Percentiles rank a stretch among this genome's conserved stretches.
Conservation (phyloP, 2,113 vertebrate genomes). For the Rutilus rutilus region DNA sequence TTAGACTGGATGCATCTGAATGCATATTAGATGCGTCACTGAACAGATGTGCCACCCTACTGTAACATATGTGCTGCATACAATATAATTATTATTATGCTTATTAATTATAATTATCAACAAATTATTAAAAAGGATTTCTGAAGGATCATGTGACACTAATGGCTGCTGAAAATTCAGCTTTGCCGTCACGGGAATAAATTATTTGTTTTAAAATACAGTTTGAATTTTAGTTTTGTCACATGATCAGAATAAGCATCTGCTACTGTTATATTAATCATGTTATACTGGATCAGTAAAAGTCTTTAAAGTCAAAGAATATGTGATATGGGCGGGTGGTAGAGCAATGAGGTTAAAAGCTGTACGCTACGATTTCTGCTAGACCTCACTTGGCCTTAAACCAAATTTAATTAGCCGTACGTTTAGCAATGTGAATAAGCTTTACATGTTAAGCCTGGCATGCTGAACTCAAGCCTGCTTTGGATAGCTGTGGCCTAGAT, state of each 20-base stretch:
- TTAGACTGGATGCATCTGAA: constrained; percentile 16
- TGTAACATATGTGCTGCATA: background rate
- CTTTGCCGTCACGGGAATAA: too few relatives aligned
- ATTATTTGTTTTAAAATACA: too few relatives aligned
- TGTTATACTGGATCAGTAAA: background rate
- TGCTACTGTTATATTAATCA: background rate
- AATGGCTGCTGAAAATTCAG: too few relatives aligned
- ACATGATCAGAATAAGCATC: background rate
- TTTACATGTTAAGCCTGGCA: constrained; percentile 7
- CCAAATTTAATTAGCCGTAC: constrained; percentile 10
- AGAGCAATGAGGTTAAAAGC: background rate
- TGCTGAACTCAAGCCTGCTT: constrained; percentile 24
- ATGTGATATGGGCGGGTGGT: too few relatives aligned
- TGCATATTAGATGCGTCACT: constrained; percentile 15
- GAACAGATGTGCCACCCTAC: background rate
- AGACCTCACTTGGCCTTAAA: constrained; percentile 36
- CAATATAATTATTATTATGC: background rate
- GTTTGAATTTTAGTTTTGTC: background rate
- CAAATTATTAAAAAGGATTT: too few relatives aligned
- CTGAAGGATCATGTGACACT: too few relatives aligned
- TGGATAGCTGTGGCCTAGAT: constrained; percentile 19
- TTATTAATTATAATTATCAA: too few relatives aligned
- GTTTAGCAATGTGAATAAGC: constrained; percentile 29
- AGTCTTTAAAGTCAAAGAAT: background rate
- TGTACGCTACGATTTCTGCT: background rate